phyloP scores from a whole-genome alignment of 2,888 invertebrate genomes.

The Zaprionus obscuricornis region DNA sequence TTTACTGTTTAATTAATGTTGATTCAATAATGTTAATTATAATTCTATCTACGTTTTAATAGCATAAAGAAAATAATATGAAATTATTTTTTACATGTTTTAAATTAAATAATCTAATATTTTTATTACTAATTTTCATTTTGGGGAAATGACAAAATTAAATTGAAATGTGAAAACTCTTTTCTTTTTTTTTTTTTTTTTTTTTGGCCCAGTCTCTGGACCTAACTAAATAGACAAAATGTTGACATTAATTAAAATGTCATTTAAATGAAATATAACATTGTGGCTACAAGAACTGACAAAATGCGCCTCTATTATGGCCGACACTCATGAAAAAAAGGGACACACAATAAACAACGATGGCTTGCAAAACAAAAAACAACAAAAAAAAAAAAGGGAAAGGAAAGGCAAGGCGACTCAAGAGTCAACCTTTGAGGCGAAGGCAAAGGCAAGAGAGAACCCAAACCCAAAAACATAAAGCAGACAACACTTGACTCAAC shows the following conservation, averaged over 20 bases:
- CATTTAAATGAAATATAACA: constrained; percentile 75
- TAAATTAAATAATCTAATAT: too few relatives aligned
- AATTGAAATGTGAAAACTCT: too few relatives aligned
- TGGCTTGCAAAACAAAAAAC: not conserved
- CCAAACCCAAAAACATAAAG: constrained; percentile 34
- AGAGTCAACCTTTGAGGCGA: constrained; percentile 22
- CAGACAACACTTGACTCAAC: constrained; percentile 39
- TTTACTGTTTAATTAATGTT: too few relatives aligned
- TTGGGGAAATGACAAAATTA: not conserved
- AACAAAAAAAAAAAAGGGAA: constrained; percentile 29
- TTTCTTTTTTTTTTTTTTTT: too few relatives aligned
- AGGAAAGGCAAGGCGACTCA: constrained; percentile 19
- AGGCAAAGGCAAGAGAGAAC: constrained; percentile 6
- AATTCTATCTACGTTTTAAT: too few relatives aligned
- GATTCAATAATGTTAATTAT: too few relatives aligned
- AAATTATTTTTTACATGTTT: too few relatives aligned
- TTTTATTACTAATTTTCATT: too few relatives aligned
- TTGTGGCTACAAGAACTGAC: constrained; percentile 44
- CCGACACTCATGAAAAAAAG: constrained; percentile 46
- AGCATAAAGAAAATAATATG: too few relatives aligned
- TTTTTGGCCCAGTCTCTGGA: too few relatives aligned
- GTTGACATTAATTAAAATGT: constrained; percentile 79
- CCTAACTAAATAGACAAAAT: too few relatives aligned
- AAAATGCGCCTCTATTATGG: constrained; percentile 62
- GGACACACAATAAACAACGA: constrained; percentile 52